Evolutionary conservation across 2,797 vertebrate genomes (phyloP).

Genomic region (Centroberyx gerrardi): DNA sequence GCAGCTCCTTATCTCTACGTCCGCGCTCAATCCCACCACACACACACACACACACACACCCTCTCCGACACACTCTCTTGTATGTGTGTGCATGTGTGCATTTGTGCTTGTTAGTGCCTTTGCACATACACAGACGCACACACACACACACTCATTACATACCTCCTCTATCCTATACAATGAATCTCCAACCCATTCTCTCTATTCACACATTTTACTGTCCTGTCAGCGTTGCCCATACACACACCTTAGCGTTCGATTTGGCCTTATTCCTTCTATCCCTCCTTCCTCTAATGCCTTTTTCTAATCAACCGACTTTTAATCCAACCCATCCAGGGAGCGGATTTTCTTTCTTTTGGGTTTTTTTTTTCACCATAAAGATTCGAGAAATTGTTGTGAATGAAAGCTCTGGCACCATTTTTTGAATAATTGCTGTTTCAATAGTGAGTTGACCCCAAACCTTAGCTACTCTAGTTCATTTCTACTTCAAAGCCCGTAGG

Average conservation of each 20-base stretch:
- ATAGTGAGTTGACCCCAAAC: neutral
- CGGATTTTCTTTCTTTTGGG: constrained; percentile 6
- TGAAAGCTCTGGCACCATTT: constrained; percentile 9
- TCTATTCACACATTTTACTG: constrained; percentile 25
- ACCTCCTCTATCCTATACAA: constrained; percentile 36
- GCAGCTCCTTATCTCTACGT: constrained; percentile 83
- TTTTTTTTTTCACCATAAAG: neutral
- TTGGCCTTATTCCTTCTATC: neutral
- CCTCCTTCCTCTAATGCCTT: neutral
- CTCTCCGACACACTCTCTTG: constrained; percentile 51
- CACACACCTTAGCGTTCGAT: no score
- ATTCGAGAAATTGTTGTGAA: neutral
- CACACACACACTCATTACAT: constrained; percentile 27
- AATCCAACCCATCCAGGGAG: neutral
- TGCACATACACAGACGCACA: constrained; percentile 23
- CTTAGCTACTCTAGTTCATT: neutral
- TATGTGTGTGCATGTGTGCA: constrained; percentile 28
- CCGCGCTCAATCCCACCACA: constrained; percentile 67
- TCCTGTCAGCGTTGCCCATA: constrained; percentile 10
- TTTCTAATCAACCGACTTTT: no score
- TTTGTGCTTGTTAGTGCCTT: constrained; percentile 53
- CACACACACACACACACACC: constrained; percentile 19
- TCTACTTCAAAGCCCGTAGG: neutral
- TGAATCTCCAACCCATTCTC: constrained; percentile 37
- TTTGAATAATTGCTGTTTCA: neutral